phyloP scores from a whole-genome alignment of 2,113 vertebrate genomes.

The Columba janthina region DNA sequence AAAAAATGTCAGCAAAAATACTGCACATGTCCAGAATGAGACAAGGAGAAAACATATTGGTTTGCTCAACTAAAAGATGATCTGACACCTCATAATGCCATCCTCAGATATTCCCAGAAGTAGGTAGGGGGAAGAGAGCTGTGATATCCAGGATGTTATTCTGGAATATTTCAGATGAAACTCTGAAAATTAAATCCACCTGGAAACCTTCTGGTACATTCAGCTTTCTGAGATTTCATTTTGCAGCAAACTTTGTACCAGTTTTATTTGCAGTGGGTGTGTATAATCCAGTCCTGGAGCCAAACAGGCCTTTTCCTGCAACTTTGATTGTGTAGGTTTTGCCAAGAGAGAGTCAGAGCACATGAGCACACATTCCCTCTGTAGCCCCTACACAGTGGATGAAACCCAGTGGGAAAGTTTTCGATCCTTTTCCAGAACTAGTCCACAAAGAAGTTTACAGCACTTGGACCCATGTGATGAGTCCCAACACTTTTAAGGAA shows the following conservation, averaged over 20 bases:
- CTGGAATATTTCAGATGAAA: background rate
- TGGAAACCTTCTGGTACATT: background rate
- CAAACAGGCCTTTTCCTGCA: background rate
- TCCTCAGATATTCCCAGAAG: background rate
- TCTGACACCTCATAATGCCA: background rate
- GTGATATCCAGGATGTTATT: background rate
- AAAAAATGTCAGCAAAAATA: background rate
- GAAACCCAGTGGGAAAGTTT: background rate
- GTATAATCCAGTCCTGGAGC: slow-evolving; percentile 4
- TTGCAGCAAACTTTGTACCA: background rate
- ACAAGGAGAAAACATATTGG: background rate
- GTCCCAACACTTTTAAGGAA: background rate
- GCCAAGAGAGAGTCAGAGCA: background rate
- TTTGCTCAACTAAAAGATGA: background rate
- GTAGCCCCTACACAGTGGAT: background rate
- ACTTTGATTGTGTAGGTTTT: slow-evolving; percentile 8
- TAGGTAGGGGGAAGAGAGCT: background rate
- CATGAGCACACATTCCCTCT: background rate
- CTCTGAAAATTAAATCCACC: background rate
- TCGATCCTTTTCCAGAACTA: background rate
- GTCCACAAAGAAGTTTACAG: background rate
- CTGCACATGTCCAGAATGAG: background rate
- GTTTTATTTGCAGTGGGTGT: background rate
- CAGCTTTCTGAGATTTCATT: background rate
- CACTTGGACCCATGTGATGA: background rate